phyloP scores from a whole-genome alignment of 1,140 invertebrate species.

The Olivierus martensii region DNA sequence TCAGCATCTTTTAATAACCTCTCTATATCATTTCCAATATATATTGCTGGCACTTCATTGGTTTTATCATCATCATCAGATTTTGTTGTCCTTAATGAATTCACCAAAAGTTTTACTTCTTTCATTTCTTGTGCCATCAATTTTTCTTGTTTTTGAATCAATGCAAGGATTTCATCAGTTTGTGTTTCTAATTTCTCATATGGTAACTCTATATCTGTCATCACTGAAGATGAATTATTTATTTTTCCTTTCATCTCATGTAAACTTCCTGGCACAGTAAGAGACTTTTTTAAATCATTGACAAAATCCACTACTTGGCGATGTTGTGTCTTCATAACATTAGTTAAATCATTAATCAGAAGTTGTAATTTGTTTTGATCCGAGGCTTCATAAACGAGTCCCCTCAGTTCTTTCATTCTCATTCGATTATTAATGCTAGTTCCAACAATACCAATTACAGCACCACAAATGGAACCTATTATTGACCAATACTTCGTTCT shows the following conservation, averaged over 20 bases:
- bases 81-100: not conserved
- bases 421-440: slow-evolving; percentile 48
- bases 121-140: slow-evolving; percentile 10
- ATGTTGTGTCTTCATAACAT: slow-evolving; percentile 21
- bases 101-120: slow-evolving; percentile 14
- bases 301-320: slow-evolving; percentile 22
- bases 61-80: slow-evolving; percentile 8
- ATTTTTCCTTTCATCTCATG: not conserved
- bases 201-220: not conserved
- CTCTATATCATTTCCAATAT: slow-evolving; percentile 27
- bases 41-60: slow-evolving; percentile 16
- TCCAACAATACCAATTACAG: slow-evolving; percentile 48
- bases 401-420: slow-evolving; percentile 47
- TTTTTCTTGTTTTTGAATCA: slow-evolving; percentile 21
- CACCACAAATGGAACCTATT: slow-evolving; percentile 51
- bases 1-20: slow-evolving; percentile 23
- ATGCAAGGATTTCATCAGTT: slow-evolving; percentile 20
- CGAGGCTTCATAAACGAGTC: slow-evolving; percentile 37
- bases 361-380: slow-evolving; percentile 20
- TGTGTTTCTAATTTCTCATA: slow-evolving; percentile 13
- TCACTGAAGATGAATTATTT: not conserved
- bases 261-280: not conserved
- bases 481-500: slow-evolving; percentile 64
- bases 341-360: slow-evolving; percentile 14
- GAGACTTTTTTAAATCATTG: slow-evolving; percentile 15